Evolutionary conservation across 2,888 invertebrate genomes (phyloP).

Genomic region (Callyntrura guangdongensis): DNA sequence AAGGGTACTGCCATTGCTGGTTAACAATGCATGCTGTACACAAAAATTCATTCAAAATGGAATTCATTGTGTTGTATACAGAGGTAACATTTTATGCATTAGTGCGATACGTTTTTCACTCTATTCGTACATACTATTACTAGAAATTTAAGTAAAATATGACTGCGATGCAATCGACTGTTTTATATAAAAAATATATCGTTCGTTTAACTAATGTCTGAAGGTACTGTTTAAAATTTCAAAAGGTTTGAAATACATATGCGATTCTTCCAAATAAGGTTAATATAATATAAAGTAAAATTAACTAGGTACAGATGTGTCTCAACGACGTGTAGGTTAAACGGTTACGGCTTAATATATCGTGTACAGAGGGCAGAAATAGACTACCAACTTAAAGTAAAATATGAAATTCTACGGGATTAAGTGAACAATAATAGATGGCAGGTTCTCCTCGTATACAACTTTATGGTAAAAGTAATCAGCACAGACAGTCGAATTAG

Average conservation of each 20-base stretch:
- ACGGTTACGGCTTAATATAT: slow-evolving; percentile 7
- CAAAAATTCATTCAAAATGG: neutral
- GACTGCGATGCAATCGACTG: slow-evolving; percentile 60
- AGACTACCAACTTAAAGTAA: neutral
- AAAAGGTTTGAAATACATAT: slow-evolving; percentile 26
- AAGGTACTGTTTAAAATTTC: slow-evolving; percentile 7
- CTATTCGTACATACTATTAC: neutral
- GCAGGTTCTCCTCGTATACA: slow-evolving; percentile 39
- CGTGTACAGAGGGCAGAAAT: neutral
- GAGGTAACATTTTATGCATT: slow-evolving; percentile 16
- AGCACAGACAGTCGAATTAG: neutral
- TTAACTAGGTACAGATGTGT: neutral
- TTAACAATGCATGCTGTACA: neutral
- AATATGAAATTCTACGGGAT: slow-evolving; percentile 33
- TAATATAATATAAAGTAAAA: neutral
- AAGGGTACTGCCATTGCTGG: neutral
- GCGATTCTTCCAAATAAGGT: slow-evolving; percentile 21
- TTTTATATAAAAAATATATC: slow-evolving; percentile 41
- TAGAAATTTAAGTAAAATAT: slow-evolving; percentile 26
- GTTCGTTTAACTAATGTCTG: slow-evolving; percentile 17
- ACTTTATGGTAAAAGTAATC: neutral
- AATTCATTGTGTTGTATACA: neutral
- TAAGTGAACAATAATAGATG: neutral
- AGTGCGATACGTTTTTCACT: slow-evolving; percentile 37
- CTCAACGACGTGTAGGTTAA: neutral